Base-by-base conservation (phyloP, 1,140 invertebrate genomes). In the Drosophila novamexicana region DNA sequence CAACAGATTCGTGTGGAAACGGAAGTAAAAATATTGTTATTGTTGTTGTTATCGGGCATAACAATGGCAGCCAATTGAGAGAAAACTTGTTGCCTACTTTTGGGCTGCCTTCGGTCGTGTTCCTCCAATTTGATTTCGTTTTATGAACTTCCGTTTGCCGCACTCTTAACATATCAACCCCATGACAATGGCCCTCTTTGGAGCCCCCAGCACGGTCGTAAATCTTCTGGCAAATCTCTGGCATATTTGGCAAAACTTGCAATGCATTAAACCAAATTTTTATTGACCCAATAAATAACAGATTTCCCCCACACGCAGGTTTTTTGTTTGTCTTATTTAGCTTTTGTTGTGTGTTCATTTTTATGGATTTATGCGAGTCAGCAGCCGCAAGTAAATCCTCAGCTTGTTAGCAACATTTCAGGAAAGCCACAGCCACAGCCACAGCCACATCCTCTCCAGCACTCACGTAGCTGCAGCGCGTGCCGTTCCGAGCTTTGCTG, bases 211-310 rank as follows among this genome's bases (percentile, higher is more conserved):
- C 22, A 29, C 22, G 7, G 18, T 52, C 66, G 59, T 65, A 72
- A 72, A 61, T 67, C 47, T 59, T 5, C 45, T 14, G 63, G 29
- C 63, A 69, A 86, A 81, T 85, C 81, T 75, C 47, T 62, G 16
- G 39, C 29, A 77, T 56, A 64, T 75, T 85, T 47, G 62, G 36
- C 7, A 34, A 58, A 73, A 80, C 81, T 74, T 82, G 79, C 74
- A 72, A 81, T 81, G 76, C 83, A 82, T 86, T 86, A 82, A 86
- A 73, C 49, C 76, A 67, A 82, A 79, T 70, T 82, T 85, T 86
- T 88, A 86, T 86, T 86, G 79, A 54, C 50, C 54, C 69, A 88
- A 86, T 86, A 86, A 86, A 88, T 88, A 86, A 77, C 83, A 88
- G 79, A 88, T 88, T 86, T 79, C 49, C 50, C 9, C 14, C 12